A percentile compares a stretch with the other conserved stretches of the same genome.
Evolutionary conservation across 1,140 invertebrate species (phyloP).

Genomic region (Megalonaias nervosa): DNA sequence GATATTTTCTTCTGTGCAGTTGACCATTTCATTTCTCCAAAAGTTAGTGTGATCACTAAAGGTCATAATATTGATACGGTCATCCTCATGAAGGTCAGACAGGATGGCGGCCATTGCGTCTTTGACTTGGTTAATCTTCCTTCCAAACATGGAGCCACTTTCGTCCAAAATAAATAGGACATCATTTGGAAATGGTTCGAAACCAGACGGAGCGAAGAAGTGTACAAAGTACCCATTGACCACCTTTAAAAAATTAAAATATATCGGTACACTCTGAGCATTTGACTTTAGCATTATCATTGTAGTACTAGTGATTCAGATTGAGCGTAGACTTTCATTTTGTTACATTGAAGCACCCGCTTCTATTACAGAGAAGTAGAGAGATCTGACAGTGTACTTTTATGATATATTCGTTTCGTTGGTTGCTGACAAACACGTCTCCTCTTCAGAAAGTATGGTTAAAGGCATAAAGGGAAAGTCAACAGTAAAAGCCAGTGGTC

Average conservation of each 20-base stretch:
- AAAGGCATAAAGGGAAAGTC: too few relatives aligned
- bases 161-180: constrained; percentile 82
- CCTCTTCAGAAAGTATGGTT: too few relatives aligned
- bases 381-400: too few relatives aligned
- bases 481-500: too few relatives aligned
- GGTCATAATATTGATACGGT: constrained; percentile 80
- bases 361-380: too few relatives aligned
- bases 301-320: too few relatives aligned
- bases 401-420: too few relatives aligned
- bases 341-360: too few relatives aligned
- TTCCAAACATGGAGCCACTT: constrained; percentile 80
- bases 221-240: constrained; percentile 86
- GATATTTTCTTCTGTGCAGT: constrained; percentile 26
- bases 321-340: too few relatives aligned
- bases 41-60: constrained; percentile 72
- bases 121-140: constrained; percentile 78
- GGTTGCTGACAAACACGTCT: too few relatives aligned
- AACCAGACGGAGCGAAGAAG: constrained; percentile 79
- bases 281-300: too few relatives aligned
- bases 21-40: constrained; percentile 43
- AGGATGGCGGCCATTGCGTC: constrained; percentile 81
- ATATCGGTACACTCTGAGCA: too few relatives aligned
- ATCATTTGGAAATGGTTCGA: constrained; percentile 77
- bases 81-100: constrained; percentile 75
- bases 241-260: constrained; percentile 70